These are phyloP conservation scores for Cyanoderma ruficeps DNA, from an alignment of 2,113 vertebrate genomes.

Conservation along the genomic window DNA sequence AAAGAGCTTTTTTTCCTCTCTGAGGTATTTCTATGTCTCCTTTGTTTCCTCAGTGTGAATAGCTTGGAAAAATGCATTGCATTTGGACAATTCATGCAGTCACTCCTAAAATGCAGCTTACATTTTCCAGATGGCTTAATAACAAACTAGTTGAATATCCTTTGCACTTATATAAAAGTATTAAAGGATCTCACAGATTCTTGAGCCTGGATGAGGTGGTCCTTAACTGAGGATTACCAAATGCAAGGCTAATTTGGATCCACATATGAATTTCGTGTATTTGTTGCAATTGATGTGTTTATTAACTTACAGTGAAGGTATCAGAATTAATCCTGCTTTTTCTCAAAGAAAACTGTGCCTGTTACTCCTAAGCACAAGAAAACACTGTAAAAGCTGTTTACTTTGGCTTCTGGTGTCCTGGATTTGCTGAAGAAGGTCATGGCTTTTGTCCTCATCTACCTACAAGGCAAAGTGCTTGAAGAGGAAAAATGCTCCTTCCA, in stretches of 20 bases:
- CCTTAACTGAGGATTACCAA: background rate
- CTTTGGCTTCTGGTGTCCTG: background rate
- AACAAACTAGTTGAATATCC: slow-evolving; percentile 21
- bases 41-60: background rate
- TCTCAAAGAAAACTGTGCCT: background rate
- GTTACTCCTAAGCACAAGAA: background rate
- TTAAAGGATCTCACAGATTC: background rate
- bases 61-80: background rate
- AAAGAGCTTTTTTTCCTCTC: background rate
- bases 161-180: background rate
- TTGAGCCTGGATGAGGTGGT: background rate
- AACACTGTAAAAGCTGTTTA: background rate
- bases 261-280: background rate
- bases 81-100: background rate
- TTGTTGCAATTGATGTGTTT: background rate
- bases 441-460: slow-evolving; percentile 14
- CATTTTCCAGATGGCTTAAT: slow-evolving; percentile 41
- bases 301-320: background rate
- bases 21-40: background rate
- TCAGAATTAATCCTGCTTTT: background rate
- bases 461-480: slow-evolving; percentile 20
- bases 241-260: background rate
- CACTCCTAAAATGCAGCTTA: slow-evolving; percentile 19
- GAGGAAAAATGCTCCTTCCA: slow-evolving; percentile 57
- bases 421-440: slow-evolving; percentile 4